These are phyloP conservation scores for Myocastor coypus DNA, from an alignment of 2,113 vertebrate genomes.

Conservation along the genomic window DNA sequence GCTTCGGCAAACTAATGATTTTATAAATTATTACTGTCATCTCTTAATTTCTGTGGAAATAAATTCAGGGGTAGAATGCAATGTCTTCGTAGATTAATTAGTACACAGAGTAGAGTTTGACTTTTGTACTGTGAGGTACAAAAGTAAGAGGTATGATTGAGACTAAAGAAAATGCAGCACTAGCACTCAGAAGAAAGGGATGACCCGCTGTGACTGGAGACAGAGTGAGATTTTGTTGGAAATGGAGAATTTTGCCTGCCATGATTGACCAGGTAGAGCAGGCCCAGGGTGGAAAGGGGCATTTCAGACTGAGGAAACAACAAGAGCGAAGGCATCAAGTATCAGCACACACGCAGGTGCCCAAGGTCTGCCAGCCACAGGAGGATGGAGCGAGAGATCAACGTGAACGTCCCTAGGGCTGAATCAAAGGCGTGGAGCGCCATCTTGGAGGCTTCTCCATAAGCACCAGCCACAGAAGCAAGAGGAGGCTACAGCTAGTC, in stretches of 20 bases:
- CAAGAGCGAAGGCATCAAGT: background rate
- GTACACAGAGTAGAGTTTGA: background rate
- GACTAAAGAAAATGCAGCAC: background rate
- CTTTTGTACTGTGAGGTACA: background rate
- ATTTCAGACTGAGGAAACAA: background rate
- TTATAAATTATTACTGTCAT: background rate
- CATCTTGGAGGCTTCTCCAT: background rate
- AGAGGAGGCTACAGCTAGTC: background rate
- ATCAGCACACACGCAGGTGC: background rate
- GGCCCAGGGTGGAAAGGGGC: accelerated
- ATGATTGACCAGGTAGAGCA: background rate
- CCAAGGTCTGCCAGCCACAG: background rate
- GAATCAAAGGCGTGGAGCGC: background rate
- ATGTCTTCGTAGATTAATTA: background rate
- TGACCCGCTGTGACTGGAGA: background rate
- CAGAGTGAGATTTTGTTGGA: background rate
- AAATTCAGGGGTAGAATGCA: background rate
- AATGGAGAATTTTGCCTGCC: background rate
- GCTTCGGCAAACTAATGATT: background rate
- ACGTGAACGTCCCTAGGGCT: background rate
- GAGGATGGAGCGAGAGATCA: background rate
- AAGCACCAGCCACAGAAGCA: background rate
- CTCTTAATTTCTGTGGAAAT: background rate
- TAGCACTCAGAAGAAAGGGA: background rate
- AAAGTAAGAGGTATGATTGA: background rate